Evolutionary conservation across 2,113 vertebrate species (phyloP).

Genomic region (Neodon shergylaensis): DNA sequence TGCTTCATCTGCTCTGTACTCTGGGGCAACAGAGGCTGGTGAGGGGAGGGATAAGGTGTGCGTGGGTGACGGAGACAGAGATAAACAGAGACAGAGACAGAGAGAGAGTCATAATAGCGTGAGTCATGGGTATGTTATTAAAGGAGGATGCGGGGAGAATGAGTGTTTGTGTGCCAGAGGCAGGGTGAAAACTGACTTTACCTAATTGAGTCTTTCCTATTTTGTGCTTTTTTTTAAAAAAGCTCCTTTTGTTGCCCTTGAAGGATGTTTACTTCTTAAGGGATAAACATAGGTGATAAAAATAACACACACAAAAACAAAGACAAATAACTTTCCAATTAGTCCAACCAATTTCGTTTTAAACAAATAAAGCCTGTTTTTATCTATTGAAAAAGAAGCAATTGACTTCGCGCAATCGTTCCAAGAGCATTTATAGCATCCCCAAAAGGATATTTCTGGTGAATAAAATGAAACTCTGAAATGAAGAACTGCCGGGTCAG

Average conservation of each 20-base stretch:
- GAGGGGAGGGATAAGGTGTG: not conserved
- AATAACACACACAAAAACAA: conserved; percentile 43
- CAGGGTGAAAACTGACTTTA: conserved; percentile 48
- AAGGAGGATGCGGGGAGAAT: not conserved
- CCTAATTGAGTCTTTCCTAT: not conserved
- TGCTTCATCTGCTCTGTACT: not conserved
- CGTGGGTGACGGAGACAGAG: not conserved
- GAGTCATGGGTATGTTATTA: not conserved
- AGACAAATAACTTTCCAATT: conserved; percentile 64
- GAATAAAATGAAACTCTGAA: conserved; percentile 56
- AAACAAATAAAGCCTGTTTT: conserved; percentile 48
- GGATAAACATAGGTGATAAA: conserved; percentile 65
- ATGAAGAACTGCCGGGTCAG: conserved; percentile 48
- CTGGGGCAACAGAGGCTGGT: not conserved
- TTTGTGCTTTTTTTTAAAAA: conserved; percentile 8
- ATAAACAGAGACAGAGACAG: not conserved
- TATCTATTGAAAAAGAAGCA: conserved; percentile 49
- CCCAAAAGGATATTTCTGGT: conserved; percentile 32
- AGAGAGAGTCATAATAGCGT: not conserved
- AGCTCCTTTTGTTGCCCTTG: conserved; percentile 59
- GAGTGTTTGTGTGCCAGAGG: not conserved
- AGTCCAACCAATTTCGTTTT: conserved; percentile 46
- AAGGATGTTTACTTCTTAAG: conserved; percentile 57
- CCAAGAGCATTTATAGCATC: conserved; percentile 65
- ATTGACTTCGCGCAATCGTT: conserved; percentile 50